These are phyloP conservation scores for Phengaris alcon DNA, from an alignment of 2,888 invertebrate species.

Conservation along the genomic window DNA sequence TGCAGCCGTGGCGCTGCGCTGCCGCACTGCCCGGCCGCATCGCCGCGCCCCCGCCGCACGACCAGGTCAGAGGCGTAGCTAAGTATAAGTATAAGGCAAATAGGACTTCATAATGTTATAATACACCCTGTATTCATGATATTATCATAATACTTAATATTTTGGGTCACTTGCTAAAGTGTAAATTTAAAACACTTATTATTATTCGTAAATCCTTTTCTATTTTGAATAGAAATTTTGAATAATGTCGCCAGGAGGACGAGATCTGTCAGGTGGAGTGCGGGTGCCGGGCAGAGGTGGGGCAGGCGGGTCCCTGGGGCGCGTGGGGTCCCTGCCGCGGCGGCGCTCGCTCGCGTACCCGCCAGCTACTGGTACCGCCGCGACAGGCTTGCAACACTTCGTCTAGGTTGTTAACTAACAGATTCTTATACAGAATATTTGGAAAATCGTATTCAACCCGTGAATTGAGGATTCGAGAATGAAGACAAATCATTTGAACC, in stretches of 20 bases:
- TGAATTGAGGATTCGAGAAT: too few relatives aligned
- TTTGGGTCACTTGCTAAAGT: too few relatives aligned
- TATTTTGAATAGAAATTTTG: too few relatives aligned
- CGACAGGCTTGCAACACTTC: conserved; percentile 56
- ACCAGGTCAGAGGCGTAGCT: conserved; percentile 50
- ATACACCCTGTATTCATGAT: too few relatives aligned
- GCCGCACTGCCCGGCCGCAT: conserved; percentile 64
- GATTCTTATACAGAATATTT: background rate
- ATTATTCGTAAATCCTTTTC: too few relatives aligned
- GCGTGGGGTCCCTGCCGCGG: conserved; percentile 68
- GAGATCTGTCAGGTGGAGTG: conserved; percentile 64
- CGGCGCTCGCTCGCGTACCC: conserved; percentile 64
- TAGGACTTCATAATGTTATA: too few relatives aligned
- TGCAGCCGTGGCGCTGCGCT: conserved; percentile 71
- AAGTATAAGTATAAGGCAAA: too few relatives aligned
- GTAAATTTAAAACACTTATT: too few relatives aligned
- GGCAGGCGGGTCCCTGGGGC: conserved; percentile 64
- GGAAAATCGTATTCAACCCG: too few relatives aligned
- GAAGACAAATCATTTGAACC: too few relatives aligned
- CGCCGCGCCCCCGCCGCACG: conserved; percentile 59
- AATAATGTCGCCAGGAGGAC: conserved; percentile 51
- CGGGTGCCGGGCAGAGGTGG: conserved; percentile 56
- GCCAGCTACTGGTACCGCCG: conserved; percentile 60
- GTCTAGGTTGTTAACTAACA: conserved; percentile 46
- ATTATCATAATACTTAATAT: too few relatives aligned